phyloP scores from a whole-genome alignment of 2,113 vertebrate genomes.

The Thymallus thymallus region DNA sequence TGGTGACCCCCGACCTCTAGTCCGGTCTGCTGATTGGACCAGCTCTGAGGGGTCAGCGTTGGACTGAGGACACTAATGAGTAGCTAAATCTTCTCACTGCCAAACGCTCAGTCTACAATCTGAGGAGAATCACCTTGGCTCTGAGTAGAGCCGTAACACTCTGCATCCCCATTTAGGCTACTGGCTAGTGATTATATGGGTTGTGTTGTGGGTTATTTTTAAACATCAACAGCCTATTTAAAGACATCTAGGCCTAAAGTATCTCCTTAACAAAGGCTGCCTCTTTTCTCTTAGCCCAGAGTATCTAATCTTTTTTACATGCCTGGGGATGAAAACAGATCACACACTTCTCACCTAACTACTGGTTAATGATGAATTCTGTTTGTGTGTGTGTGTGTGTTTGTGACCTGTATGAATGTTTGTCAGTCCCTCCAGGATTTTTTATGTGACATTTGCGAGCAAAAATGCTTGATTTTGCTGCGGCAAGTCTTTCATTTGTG shows the following conservation, averaged over 20 bases:
- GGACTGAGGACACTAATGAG: too few species aligned
- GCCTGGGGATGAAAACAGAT: slow-evolving; percentile 7
- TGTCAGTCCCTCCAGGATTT: not conserved
- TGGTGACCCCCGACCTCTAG: slow-evolving; percentile 11
- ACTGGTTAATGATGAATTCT: slow-evolving; percentile 3
- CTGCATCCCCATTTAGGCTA: too few species aligned
- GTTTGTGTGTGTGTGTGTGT: not conserved
- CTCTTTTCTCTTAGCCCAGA: not conserved
- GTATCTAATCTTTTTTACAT: not conserved
- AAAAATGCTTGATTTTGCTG: too few species aligned
- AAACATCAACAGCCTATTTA: too few species aligned
- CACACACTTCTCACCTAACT: slow-evolving; percentile 19
- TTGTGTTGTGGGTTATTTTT: not conserved
- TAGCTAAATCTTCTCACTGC: too few species aligned
- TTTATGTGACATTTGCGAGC: too few species aligned
- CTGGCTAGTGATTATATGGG: not conserved
- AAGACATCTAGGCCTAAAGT: too few species aligned
- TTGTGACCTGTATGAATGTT: not conserved
- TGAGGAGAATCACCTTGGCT: too few species aligned
- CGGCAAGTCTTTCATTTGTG: too few species aligned
- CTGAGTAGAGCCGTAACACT: too few species aligned
- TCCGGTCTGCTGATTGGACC: slow-evolving; percentile 33
- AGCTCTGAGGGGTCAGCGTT: not conserved
- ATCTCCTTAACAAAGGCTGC: not conserved
- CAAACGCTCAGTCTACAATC: too few species aligned